Percentiles rank a stretch among this genome's conserved stretches.
These are phyloP conservation scores for Charadrius vociferus DNA, from an alignment of 2,113 vertebrate species.

Conservation along the genomic window DNA sequence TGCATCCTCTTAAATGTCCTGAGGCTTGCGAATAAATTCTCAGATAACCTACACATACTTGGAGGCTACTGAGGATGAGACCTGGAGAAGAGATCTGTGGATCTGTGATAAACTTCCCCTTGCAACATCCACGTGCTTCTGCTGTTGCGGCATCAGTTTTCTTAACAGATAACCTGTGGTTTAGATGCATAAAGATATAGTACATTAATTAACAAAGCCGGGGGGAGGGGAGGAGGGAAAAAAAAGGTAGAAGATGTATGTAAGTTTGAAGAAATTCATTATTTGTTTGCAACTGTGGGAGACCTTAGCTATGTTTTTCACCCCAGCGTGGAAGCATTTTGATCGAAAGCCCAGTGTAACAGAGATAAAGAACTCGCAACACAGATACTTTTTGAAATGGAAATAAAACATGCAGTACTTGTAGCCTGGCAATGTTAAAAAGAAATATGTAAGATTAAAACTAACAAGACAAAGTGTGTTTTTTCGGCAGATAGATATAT, in stretches of 20 bases:
- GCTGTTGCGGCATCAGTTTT: neutral
- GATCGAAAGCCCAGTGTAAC: conserved; percentile 24
- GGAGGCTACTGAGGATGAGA: neutral
- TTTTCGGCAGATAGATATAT: neutral
- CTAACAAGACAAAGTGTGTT: neutral
- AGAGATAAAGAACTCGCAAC: neutral
- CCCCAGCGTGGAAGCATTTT: conserved; percentile 20
- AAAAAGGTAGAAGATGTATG: neutral
- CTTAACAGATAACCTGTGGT: neutral
- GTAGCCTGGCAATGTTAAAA: conserved; percentile 18
- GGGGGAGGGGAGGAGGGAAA: no score
- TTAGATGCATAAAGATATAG: neutral
- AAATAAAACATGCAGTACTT: conserved; percentile 37
- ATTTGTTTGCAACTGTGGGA: neutral
- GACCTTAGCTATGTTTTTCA: conserved; percentile 1
- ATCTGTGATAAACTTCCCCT: neutral
- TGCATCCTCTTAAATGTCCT: neutral
- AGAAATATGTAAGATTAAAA: conserved; percentile 28
- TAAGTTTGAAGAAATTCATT: neutral
- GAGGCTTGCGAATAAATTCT: conserved; percentile 15
- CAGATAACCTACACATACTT: neutral
- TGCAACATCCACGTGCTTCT: neutral
- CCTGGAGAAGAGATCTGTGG: neutral
- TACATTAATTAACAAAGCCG: neutral
- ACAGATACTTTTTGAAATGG: conserved; percentile 30